A percentile compares a stretch with the other conserved stretches of the same genome.
These are phyloP conservation scores for Drosophila rubida DNA, from an alignment of 2,888 invertebrate genomes.

Conservation along the genomic window DNA sequence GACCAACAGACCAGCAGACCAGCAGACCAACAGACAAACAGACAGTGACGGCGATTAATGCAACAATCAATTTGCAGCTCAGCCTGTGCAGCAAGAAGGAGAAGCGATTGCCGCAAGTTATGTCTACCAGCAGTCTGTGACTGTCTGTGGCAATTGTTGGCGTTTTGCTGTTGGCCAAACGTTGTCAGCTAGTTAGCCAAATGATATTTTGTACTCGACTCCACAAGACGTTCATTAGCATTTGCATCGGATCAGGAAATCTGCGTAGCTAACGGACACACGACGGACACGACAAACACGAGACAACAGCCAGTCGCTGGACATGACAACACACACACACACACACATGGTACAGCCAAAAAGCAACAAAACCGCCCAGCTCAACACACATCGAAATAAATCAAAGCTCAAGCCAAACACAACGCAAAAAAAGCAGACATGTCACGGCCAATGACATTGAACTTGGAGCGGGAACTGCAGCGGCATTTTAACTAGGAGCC, in stretches of 20 bases:
- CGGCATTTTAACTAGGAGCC: background rate
- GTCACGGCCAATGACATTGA: constrained; percentile 73
- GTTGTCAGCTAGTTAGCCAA: constrained; percentile 22
- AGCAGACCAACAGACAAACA: too few species aligned
- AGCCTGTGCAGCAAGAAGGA: background rate
- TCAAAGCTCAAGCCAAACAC: constrained; percentile 33
- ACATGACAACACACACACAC: constrained; percentile 31
- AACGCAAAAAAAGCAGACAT: constrained; percentile 19
- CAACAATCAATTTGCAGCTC: constrained; percentile 19
- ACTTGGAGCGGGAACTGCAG: constrained; percentile 51
- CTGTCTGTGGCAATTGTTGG: constrained; percentile 30
- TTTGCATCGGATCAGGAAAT: constrained; percentile 52
- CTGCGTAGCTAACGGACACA: constrained; percentile 13
- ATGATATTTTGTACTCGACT: background rate
- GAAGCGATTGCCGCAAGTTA: constrained; percentile 26
- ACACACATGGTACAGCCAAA: too few species aligned
- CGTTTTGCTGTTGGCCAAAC: constrained; percentile 27
- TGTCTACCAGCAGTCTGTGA: background rate
- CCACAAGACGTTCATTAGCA: constrained; percentile 26
- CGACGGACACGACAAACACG: too few species aligned
- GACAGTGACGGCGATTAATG: constrained; percentile 9
- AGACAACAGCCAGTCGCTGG: constrained; percentile 15
- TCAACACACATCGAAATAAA: constrained; percentile 40
- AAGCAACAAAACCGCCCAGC: constrained; percentile 25
- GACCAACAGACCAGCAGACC: too few species aligned